Conservation (phyloP, 2,888 invertebrate genomes). For the Eilema caniola region DNA sequence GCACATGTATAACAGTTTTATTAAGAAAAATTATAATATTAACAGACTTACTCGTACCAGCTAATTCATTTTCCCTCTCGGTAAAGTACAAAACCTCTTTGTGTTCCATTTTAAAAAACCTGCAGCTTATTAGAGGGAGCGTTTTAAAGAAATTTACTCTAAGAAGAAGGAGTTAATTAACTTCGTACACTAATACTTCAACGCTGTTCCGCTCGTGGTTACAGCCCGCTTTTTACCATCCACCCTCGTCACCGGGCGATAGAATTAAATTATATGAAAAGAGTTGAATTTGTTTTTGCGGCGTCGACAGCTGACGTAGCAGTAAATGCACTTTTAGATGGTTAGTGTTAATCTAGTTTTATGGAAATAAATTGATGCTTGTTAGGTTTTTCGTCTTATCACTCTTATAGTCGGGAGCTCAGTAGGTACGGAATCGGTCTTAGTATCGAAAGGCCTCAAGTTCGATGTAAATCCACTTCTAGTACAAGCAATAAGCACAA, state of each 20-base stretch:
- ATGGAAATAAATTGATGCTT: not conserved
- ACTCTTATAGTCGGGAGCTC: not conserved
- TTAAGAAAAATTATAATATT: constrained; percentile 9
- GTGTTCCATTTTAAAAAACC: constrained; percentile 34
- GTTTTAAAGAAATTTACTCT: constrained; percentile 53
- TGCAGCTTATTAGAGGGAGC: constrained; percentile 40
- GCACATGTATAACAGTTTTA: not conserved
- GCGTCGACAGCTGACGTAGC: constrained; percentile 44
- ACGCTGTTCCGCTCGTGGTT: constrained; percentile 34
- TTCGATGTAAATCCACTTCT: no score
- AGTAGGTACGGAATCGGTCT: no score
- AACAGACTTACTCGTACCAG: constrained; percentile 2
- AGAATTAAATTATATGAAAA: constrained; percentile 61
- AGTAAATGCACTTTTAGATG: constrained; percentile 32
- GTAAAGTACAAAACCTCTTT: constrained; percentile 19
- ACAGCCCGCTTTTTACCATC: constrained; percentile 51
- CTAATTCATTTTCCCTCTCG: constrained; percentile 14
- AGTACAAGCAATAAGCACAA: no score
- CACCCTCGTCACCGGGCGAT: constrained; percentile 52
- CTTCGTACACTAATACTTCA: constrained; percentile 45
- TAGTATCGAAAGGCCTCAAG: no score
- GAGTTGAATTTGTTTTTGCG: constrained; percentile 44
- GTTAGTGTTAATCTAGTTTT: constrained; percentile 25
- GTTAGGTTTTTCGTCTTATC: not conserved
- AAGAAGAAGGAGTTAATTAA: constrained; percentile 58